These are phyloP conservation scores for Corythornis vintsioides DNA, from an alignment of 2,113 vertebrate species.

Conservation along the genomic window DNA sequence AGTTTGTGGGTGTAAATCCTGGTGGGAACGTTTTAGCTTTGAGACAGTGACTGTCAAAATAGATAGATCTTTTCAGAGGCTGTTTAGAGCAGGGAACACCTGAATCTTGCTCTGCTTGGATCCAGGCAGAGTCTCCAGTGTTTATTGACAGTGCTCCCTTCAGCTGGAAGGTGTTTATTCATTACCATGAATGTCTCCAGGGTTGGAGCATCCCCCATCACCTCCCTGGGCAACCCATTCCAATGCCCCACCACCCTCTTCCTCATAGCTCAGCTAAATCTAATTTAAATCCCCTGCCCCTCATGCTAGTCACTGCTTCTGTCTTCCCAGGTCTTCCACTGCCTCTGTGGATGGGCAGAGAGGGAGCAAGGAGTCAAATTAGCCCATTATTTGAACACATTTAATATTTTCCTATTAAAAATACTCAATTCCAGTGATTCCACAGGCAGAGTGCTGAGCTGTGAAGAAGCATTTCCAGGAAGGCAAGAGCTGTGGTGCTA, in stretches of 20 bases:
- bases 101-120: background rate
- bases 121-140: background rate
- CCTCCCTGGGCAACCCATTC: no score
- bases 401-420: background rate
- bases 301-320: background rate
- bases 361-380: background rate
- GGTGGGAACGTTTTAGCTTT: background rate
- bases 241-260: no score
- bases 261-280: no score
- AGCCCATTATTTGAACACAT: background rate
- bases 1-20: background rate
- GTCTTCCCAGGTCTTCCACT: background rate
- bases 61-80: constrained; percentile 3
- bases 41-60: constrained; percentile 31
- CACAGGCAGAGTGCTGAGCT: background rate
- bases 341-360: background rate
- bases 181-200: no score
- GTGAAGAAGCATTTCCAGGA: background rate
- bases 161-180: background rate
- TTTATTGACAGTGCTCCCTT: background rate
- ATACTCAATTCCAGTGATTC: background rate
- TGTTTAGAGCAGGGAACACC: background rate
- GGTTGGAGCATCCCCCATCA: no score
- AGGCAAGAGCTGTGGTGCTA: background rate
- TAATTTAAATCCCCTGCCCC: no score